Evolutionary conservation across 2,113 vertebrate genomes (phyloP).

Genomic region (Oncorhynchus gorbuscha): DNA sequence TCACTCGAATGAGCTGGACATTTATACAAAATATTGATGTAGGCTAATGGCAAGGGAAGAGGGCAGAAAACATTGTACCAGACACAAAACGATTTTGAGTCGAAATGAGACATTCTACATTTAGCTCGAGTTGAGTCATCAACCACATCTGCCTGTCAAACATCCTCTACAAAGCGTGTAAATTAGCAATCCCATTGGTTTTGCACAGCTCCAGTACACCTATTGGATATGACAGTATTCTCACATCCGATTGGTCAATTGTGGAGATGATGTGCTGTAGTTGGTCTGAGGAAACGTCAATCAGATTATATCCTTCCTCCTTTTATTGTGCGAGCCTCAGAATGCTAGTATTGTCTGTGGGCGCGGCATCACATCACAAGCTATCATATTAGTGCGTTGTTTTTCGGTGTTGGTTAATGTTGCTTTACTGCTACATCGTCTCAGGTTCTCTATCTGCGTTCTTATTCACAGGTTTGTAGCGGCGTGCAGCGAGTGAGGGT

Average conservation of each 20-base stretch:
- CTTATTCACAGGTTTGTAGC: neutral
- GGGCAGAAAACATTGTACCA: too few relatives aligned
- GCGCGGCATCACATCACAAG: conserved; percentile 24
- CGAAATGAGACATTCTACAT: too few relatives aligned
- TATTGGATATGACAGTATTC: conserved; percentile 9
- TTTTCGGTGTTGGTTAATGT: conserved; percentile 1
- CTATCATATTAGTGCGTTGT: neutral
- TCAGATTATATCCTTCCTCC: conserved; percentile 31
- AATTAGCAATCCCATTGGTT: neutral
- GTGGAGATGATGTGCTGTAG: neutral
- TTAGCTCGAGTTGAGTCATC: too few relatives aligned
- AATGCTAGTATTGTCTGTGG: conserved; percentile 15
- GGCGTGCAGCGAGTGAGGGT: neutral
- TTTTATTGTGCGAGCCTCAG: neutral
- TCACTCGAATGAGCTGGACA: too few relatives aligned
- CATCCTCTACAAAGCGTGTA: too few relatives aligned
- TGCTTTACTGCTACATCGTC: conserved; percentile 6
- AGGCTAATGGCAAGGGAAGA: too few relatives aligned
- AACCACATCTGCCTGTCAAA: too few relatives aligned
- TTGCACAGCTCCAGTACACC: neutral
- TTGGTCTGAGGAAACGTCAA: conserved; percentile 33
- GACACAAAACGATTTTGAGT: too few relatives aligned
- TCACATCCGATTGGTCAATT: conserved; percentile 22
- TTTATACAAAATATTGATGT: too few relatives aligned
- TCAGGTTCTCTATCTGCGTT: neutral